Conservation (phyloP, 2,888 invertebrate species). For the Thereva unica region DNA sequence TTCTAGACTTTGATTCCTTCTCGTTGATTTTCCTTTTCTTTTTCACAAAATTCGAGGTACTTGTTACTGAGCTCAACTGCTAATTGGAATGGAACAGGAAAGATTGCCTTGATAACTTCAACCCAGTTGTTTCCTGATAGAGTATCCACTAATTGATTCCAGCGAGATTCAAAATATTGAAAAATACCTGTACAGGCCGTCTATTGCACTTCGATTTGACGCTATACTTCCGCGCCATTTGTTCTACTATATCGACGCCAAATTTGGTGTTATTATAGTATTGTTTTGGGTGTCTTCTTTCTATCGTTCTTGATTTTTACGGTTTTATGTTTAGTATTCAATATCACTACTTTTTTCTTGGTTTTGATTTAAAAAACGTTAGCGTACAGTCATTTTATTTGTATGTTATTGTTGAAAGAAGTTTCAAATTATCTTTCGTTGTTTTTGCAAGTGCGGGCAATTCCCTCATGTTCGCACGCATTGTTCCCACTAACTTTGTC, state of each 20-base stretch:
- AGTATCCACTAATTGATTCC: background rate
- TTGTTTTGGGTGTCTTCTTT: background rate
- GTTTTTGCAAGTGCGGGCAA: background rate
- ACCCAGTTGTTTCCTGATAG: background rate
- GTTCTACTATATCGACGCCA: conserved; percentile 38
- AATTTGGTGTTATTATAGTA: conserved; percentile 7
- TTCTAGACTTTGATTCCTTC: no score
- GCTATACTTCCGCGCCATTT: conserved; percentile 45
- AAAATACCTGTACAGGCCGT: conserved; percentile 37
- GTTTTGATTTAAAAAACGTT: conserved; percentile 12
- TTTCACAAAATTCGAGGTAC: conserved; percentile 5
- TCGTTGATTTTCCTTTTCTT: background rate
- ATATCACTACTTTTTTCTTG: conserved; percentile 9
- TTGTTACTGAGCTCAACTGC: conserved; percentile 1
- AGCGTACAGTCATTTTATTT: conserved; percentile 12
- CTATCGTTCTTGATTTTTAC: background rate
- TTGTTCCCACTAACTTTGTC: conserved; percentile 23
- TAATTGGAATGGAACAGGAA: conserved; percentile 40
- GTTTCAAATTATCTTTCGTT: conserved; percentile 10
- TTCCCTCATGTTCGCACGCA: conserved; percentile 5
- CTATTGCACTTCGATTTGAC: conserved; percentile 40
- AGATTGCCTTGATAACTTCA: conserved; percentile 37
- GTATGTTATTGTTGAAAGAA: conserved; percentile 6
- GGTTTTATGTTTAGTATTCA: background rate
- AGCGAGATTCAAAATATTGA: conserved; percentile 30